Evolutionary conservation across 2,113 vertebrate genomes (phyloP).

Genomic region (Cacatua alba): DNA sequence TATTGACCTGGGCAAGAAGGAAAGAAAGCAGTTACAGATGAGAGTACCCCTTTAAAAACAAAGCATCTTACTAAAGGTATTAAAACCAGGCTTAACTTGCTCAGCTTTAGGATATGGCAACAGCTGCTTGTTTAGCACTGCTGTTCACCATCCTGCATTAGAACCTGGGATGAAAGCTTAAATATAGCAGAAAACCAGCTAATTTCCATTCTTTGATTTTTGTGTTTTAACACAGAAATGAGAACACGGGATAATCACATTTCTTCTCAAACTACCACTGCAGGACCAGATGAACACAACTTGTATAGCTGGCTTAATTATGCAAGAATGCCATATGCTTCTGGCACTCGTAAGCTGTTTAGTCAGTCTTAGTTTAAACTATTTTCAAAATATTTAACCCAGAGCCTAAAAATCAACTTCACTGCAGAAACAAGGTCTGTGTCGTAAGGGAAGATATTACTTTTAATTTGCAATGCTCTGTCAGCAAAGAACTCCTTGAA

Average conservation of each 20-base stretch:
- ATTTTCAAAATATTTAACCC: slow-evolving; percentile 60
- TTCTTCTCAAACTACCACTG: neutral
- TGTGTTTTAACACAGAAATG: neutral
- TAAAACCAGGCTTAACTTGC: neutral
- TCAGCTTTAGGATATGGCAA: neutral
- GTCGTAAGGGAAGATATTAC: neutral
- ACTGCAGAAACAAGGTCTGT: slow-evolving; percentile 1
- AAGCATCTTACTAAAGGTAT: neutral
- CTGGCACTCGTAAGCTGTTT: slow-evolving; percentile 31
- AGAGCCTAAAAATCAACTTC: neutral
- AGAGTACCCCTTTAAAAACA: neutral
- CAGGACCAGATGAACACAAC: neutral
- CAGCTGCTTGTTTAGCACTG: neutral
- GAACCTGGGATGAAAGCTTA: neutral
- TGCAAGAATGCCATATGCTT: slow-evolving; percentile 35
- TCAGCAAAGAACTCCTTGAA: neutral
- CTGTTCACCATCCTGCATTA: neutral
- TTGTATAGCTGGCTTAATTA: slow-evolving; percentile 12
- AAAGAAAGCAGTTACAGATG: slow-evolving; percentile 32
- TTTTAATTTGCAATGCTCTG: neutral
- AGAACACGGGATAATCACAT: neutral
- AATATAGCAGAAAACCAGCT: neutral
- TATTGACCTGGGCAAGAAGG: slow-evolving; percentile 86
- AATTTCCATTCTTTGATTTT: neutral
- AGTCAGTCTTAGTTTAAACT: slow-evolving; percentile 28